phyloP scores from a whole-genome alignment of 2,888 invertebrate species.

The Catocala fraxini region DNA sequence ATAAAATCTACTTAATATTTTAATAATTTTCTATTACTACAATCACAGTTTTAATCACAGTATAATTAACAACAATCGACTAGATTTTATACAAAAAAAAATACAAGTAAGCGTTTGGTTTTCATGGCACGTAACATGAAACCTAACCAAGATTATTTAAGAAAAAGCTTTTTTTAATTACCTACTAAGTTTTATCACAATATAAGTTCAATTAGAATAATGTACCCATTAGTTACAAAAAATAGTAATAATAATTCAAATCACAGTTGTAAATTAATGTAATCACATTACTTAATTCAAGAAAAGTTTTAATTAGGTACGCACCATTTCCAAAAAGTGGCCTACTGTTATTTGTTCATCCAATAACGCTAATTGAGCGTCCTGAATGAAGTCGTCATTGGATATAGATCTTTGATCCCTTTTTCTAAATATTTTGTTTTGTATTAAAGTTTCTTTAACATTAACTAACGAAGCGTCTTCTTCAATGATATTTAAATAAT shows the following conservation, averaged over 20 bases:
- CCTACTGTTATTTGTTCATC: slow-evolving; percentile 19
- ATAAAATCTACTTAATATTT: slow-evolving; percentile 3
- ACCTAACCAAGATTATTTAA: no score
- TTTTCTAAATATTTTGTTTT: slow-evolving; percentile 17
- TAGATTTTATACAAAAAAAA: neutral
- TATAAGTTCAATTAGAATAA: neutral
- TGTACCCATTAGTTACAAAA: neutral
- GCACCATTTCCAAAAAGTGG: slow-evolving; percentile 15
- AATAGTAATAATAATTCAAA: no score
- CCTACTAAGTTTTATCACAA: slow-evolving; percentile 1
- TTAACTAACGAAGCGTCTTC: slow-evolving; percentile 21
- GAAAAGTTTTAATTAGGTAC: neutral
- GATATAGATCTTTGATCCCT: slow-evolving; percentile 7
- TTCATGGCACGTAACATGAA: no score
- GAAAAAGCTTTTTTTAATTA: neutral
- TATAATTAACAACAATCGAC: neutral
- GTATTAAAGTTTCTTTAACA: slow-evolving; percentile 15
- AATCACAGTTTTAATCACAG: neutral
- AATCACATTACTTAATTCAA: no score
- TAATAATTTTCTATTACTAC: slow-evolving; percentile 1
- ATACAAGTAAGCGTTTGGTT: neutral
- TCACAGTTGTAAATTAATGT: no score
- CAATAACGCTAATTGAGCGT: slow-evolving; percentile 19
- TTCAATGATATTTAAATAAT: slow-evolving; percentile 17
- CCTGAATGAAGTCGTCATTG: slow-evolving; percentile 20